A percentile compares a stretch with the other conserved stretches of the same genome.
phyloP scores from a whole-genome alignment of 2,888 invertebrate species.

The Dryobotodes eremita region DNA sequence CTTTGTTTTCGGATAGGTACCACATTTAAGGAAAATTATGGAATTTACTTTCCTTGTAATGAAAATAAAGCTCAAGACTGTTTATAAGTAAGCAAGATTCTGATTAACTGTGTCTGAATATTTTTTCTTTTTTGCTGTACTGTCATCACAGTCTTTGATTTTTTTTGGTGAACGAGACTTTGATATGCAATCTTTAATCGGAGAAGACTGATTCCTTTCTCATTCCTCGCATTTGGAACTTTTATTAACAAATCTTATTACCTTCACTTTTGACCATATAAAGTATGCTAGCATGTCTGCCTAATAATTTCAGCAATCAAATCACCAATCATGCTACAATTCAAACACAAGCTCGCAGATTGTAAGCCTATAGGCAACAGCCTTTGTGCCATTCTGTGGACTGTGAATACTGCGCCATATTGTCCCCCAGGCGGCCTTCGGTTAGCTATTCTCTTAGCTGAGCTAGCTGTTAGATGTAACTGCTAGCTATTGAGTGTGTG shows the following conservation, averaged over 20 bases:
- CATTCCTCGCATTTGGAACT: background rate
- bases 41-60: constrained; percentile 6
- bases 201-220: background rate
- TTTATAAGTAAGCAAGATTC: background rate
- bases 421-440: constrained; percentile 30
- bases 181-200: too few relatives aligned
- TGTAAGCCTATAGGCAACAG: constrained; percentile 2
- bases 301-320: background rate
- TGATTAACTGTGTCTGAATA: background rate
- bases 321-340: background rate
- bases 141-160: background rate
- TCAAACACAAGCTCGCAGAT: background rate
- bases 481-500: background rate
- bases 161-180: too few relatives aligned
- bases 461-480: background rate
- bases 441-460: constrained; percentile 33
- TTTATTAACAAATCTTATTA: background rate
- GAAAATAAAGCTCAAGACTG: background rate
- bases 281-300: background rate
- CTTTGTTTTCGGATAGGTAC: constrained; percentile 6
- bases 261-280: background rate
- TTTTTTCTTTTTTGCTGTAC: background rate
- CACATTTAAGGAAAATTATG: background rate
- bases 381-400: constrained; percentile 20
- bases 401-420: constrained; percentile 30